Percentiles rank a stretch among this genome's conserved stretches.
These are phyloP conservation scores for Leptinotarsa undecemlineata DNA, from an alignment of 1,140 invertebrate genomes.

Conservation along the genomic window DNA sequence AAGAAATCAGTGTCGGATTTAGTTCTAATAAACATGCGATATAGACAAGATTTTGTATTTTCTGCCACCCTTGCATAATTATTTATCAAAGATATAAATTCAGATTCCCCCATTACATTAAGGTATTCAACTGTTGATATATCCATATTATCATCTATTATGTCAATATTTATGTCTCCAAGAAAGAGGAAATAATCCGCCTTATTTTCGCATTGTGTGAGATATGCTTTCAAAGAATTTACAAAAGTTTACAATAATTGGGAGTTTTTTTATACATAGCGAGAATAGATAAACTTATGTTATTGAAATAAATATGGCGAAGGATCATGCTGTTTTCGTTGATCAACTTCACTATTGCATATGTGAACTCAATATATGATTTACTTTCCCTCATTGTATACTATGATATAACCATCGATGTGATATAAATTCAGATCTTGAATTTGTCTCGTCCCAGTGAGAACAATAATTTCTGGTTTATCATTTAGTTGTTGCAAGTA, in stretches of 20 bases:
- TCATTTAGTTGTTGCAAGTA: no score
- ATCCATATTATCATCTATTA: not conserved
- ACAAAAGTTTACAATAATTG: not conserved
- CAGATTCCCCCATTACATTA: not conserved
- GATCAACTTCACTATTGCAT: conserved; percentile 2
- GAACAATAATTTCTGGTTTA: not conserved
- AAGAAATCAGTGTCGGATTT: no score
- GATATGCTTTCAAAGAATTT: not conserved
- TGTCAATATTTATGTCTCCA: conserved; percentile 5
- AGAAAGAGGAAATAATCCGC: not conserved
- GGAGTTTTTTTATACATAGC: not conserved
- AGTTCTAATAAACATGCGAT: no score
- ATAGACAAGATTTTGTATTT: not conserved
- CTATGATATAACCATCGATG: not conserved
- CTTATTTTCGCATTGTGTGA: not conserved
- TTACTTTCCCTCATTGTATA: conserved; percentile 4
- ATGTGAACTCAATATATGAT: not conserved
- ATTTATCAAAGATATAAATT: conserved; percentile 3
- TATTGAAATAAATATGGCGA: conserved; percentile 2
- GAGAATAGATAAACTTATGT: not conserved
- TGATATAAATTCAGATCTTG: conserved; percentile 9
- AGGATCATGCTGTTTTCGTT: not conserved
- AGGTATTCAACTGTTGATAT: not conserved
- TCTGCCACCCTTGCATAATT: not conserved
- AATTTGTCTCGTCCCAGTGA: not conserved